These are phyloP conservation scores for Solenodon paradoxus DNA, from an alignment of 2,113 vertebrate species.

Conservation along the genomic window DNA sequence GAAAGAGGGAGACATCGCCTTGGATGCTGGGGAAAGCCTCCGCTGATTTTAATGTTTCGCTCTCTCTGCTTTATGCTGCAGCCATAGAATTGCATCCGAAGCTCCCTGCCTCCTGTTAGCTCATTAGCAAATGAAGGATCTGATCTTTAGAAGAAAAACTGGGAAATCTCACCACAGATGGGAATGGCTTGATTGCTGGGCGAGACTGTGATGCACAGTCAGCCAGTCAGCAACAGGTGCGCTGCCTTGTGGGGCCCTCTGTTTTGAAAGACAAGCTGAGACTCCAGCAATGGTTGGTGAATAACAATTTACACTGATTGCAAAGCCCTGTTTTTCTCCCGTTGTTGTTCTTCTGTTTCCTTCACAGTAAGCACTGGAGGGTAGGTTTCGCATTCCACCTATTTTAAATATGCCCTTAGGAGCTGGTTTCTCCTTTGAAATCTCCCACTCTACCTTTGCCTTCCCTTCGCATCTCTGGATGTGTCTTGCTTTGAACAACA, in stretches of 20 bases:
- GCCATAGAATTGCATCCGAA: background rate
- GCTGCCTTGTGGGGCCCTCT: background rate
- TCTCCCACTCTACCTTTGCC: background rate
- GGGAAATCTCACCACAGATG: constrained; percentile 72
- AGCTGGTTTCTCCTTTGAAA: background rate
- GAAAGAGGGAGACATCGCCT: background rate
- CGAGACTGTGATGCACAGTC: constrained; percentile 63
- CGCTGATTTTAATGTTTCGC: constrained; percentile 50
- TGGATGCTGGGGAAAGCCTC: constrained; percentile 43
- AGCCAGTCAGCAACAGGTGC: constrained; percentile 76
- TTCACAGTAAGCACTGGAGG: constrained; percentile 26
- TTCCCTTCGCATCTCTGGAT: background rate
- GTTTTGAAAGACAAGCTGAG: constrained; percentile 54
- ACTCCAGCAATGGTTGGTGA: background rate
- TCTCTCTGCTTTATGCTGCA: background rate
- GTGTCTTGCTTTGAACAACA: background rate
- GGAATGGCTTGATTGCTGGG: constrained; percentile 69
- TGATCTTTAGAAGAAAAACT: constrained; percentile 58
- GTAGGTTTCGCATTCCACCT: background rate
- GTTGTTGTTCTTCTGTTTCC: background rate
- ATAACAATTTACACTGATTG: constrained; percentile 73
- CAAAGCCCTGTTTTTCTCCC: constrained; percentile 52
- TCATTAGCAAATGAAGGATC: constrained; percentile 62
- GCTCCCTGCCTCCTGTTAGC: background rate
- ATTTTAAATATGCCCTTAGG: background rate